Percentiles rank a stretch among this genome's conserved stretches.
Conservation (phyloP, 2,888 invertebrate species). For the Abrostola tripartita region DNA sequence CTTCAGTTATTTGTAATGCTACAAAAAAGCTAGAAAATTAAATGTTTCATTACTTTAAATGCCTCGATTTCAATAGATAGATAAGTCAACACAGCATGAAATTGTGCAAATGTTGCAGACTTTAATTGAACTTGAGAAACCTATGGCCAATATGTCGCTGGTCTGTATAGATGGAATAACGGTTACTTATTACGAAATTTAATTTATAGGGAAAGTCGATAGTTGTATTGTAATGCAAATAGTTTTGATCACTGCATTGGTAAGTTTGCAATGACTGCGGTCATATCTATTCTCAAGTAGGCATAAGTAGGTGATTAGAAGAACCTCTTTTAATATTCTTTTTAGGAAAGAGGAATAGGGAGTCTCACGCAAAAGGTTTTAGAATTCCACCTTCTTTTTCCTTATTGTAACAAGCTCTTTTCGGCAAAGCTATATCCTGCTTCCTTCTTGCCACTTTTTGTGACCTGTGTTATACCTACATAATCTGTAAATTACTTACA, state of each 20-base stretch:
- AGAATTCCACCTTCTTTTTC: too few relatives aligned
- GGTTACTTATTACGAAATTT: conserved; percentile 28
- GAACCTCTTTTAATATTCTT: too few relatives aligned
- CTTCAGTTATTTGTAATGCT: conserved; percentile 60
- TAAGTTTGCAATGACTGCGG: too few relatives aligned
- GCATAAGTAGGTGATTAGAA: too few relatives aligned
- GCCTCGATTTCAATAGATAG: conserved; percentile 52
- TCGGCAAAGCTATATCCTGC: too few relatives aligned
- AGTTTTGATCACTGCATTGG: not conserved
- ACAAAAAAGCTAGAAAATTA: conserved; percentile 61
- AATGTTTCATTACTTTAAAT: conserved; percentile 57
- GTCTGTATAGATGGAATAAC: conserved; percentile 9
- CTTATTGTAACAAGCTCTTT: too few relatives aligned
- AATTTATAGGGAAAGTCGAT: conserved; percentile 23
- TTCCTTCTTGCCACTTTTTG: too few relatives aligned
- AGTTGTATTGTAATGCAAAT: not conserved
- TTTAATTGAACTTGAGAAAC: conserved; percentile 48
- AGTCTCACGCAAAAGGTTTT: too few relatives aligned
- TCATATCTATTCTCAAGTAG: too few relatives aligned
- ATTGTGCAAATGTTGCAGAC: conserved; percentile 59
- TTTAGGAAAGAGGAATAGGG: too few relatives aligned
- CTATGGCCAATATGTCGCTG: conserved; percentile 28
- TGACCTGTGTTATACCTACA: too few relatives aligned
- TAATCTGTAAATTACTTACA: too few relatives aligned
- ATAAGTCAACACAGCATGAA: conserved; percentile 65